These are phyloP conservation scores for Petrolisthes cinctipes DNA, from an alignment of 2,888 invertebrate species.

Conservation along the genomic window DNA sequence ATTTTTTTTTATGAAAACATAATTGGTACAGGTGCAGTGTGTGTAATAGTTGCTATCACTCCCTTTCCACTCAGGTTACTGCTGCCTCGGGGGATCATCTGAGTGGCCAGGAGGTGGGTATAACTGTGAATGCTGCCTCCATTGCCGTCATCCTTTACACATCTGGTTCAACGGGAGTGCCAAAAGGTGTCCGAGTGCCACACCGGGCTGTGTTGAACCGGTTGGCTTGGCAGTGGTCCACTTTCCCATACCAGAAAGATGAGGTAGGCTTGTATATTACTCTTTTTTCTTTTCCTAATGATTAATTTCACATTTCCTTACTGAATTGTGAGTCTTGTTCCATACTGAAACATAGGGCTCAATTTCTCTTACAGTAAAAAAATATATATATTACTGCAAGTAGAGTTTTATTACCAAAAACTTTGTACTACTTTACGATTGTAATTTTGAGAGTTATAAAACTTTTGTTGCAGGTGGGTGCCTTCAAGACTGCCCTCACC, in stretches of 20 bases:
- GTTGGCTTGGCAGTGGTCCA: constrained; percentile 88
- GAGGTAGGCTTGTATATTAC: constrained; percentile 69
- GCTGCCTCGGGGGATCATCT: constrained; percentile 12
- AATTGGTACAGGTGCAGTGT: too few species aligned
- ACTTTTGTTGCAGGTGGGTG: constrained; percentile 71
- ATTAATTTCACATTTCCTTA: too few species aligned
- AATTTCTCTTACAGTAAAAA: not conserved
- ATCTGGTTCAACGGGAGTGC: constrained; percentile 90
- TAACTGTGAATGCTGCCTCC: constrained; percentile 70
- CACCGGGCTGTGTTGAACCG: constrained; percentile 85
- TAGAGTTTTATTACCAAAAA: not conserved
- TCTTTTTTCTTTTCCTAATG: not conserved
- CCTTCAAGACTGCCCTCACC: constrained; percentile 91
- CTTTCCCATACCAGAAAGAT: constrained; percentile 82
- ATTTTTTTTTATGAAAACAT: too few species aligned
- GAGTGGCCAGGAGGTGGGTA: constrained; percentile 27
- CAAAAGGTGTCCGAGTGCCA: constrained; percentile 87
- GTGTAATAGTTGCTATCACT: too few species aligned
- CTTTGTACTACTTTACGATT: not conserved
- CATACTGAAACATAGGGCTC: not conserved
- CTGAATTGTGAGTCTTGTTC: not conserved
- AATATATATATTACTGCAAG: not conserved
- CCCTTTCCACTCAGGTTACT: constrained; percentile 12
- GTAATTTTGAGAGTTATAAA: not conserved
- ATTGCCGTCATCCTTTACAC: constrained; percentile 82